Evolutionary conservation across 2,888 invertebrate genomes (phyloP).

Genomic region (Caenorhabditis sinica): DNA sequence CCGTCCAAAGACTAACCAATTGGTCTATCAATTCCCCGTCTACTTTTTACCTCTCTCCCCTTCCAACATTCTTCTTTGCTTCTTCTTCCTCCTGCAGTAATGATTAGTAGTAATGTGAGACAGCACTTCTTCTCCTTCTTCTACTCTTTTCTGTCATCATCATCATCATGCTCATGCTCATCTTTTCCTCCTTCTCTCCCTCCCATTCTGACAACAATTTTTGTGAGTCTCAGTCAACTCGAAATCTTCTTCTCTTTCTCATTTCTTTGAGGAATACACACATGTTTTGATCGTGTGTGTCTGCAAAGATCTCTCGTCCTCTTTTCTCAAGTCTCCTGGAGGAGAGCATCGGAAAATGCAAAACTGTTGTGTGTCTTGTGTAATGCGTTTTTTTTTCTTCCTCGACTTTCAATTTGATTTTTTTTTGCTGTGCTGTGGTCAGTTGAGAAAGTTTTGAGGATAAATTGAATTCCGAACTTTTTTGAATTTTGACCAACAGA

Average conservation of each 20-base stretch:
- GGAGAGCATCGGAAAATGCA: constrained; percentile 1
- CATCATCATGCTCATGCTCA: constrained; percentile 19
- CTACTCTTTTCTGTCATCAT: constrained; percentile 12
- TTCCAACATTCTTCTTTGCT: not conserved
- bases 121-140: constrained; percentile 5
- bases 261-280: not conserved
- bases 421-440: no score
- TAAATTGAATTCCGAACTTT: no score
- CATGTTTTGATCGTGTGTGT: constrained; percentile 28
- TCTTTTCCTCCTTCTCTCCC: not conserved
- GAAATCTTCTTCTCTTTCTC: not conserved
- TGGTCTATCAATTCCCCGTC: constrained; percentile 16
- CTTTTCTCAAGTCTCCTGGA: not conserved
- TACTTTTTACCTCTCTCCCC: constrained; percentile 1
- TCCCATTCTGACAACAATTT: constrained; percentile 8
- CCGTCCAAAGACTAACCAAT: constrained; percentile 26
- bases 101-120: constrained; percentile 45
- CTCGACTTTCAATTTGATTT: not conserved
- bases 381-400: not conserved
- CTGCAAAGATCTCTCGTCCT: not conserved
- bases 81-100: constrained; percentile 22
- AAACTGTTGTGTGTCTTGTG: not conserved
- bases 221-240: constrained; percentile 29
- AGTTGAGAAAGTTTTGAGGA: no score
- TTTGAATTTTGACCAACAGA: no score